Evolutionary conservation across 2,888 invertebrate genomes (phyloP), one percentile per base, ranked within the genome.

Genomic region (Neoaliturus tenellus): DNA sequence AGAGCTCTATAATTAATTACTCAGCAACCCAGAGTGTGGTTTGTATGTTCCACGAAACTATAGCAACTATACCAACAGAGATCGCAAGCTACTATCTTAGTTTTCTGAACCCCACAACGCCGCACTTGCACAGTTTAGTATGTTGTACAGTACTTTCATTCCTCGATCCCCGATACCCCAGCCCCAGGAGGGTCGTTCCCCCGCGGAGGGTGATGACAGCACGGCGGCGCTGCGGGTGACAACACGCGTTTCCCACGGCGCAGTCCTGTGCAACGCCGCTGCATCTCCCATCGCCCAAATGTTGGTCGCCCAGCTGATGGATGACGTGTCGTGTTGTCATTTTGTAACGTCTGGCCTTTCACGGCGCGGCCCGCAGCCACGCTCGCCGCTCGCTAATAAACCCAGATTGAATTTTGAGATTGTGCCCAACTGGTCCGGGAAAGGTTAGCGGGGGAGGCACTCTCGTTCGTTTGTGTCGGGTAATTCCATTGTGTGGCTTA

Each of bases 371-470:
- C 28, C 62, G 1, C 62, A 8, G 31, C 31, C 55, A 5, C 35
- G 69, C 69, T 28, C 75, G 44, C 48, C 25, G 4, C 35, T 12
- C 69, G 62, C 73, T 48, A 55, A 55, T 55, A 23, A 55, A 28
- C 78, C 41, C 78, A 55, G 78, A 78, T 78, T 51, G 51, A 78
- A 55, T 78, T 78, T 78, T 55, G 78, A 28, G 78, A 78, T 78
- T 78, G 75, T 23, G 10, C 78, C 28, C 28, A 62, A 14, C 14
- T 33, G 20, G 48, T 0, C 75, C 55, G 35, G 75, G 75, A 75
- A 48, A 48, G 75, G 75, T 75, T 35, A 75, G 69, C 4, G 23
- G 20, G 51, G 20, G 17, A 17, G 12, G 39, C 39, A 12, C 39
- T 39, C 48, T 48, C 35, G 35, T 4, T 44, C 44, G 44, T 44